Conservation (phyloP, 1,140 invertebrate genomes). For the Glossosoma conforme region DNA sequence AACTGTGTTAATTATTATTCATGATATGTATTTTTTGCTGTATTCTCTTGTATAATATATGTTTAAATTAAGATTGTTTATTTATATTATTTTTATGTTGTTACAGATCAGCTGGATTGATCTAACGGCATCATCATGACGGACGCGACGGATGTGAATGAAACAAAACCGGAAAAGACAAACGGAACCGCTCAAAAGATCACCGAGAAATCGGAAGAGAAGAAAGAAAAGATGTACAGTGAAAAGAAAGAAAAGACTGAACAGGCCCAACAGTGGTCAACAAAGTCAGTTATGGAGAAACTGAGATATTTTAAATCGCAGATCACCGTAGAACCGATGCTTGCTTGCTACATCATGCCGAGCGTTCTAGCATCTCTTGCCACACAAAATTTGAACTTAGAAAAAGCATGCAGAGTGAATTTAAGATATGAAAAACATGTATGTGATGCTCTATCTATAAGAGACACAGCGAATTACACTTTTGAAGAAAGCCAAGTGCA, state of each 20-base stretch:
- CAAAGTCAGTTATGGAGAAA: constrained; percentile 51
- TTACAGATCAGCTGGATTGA: constrained; percentile 3
- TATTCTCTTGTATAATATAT: too few species aligned
- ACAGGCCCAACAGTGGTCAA: constrained; percentile 36
- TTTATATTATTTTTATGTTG: too few species aligned
- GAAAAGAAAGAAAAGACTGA: too few species aligned
- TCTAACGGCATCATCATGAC: constrained; percentile 10
- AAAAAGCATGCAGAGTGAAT: constrained; percentile 80
- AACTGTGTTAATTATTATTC: too few species aligned
- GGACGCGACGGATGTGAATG: constrained; percentile 8
- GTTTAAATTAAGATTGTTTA: too few species aligned
- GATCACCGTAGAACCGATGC: constrained; percentile 74
- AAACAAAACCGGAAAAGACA: constrained; percentile 6
- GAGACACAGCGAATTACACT: constrained; percentile 66
- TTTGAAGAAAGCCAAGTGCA: constrained; percentile 68
- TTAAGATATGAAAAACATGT: constrained; percentile 62
- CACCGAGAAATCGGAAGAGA: constrained; percentile 3
- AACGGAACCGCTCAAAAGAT: background rate
- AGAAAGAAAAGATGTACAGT: background rate
- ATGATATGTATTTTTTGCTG: too few species aligned
- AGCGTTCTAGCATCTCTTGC: constrained; percentile 71
- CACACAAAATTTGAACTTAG: constrained; percentile 75
- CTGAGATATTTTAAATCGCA: constrained; percentile 54
- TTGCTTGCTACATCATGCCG: constrained; percentile 75
- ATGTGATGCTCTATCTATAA: constrained; percentile 64